phyloP scores from a whole-genome alignment of 2,888 invertebrate species.

The Chirona hameri region DNA sequence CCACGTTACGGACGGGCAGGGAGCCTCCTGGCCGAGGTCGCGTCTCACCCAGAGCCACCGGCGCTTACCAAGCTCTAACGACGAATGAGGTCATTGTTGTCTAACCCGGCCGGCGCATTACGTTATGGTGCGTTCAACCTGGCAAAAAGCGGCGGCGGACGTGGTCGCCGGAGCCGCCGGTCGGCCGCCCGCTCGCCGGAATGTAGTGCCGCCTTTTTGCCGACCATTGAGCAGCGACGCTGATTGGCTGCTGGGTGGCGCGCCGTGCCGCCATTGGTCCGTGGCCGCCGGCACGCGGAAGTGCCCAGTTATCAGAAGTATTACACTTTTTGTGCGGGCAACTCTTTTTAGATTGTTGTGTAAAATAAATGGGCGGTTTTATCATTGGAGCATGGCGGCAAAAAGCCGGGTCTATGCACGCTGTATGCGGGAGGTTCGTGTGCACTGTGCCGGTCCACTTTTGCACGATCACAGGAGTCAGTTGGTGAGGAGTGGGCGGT shows the following conservation, averaged over 20 bases:
- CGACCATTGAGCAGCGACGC: neutral
- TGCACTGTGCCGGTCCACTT: constrained; percentile 5
- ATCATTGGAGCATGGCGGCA: constrained; percentile 4
- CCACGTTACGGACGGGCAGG: too few species aligned
- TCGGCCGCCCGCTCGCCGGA: neutral
- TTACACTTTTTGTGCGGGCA: constrained; percentile 4
- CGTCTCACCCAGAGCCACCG: neutral
- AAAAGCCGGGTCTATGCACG: constrained; percentile 8
- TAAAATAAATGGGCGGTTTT: constrained; percentile 22
- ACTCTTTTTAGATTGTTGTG: constrained; percentile 26
- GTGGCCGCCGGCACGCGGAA: constrained; percentile 26
- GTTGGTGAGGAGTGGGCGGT: neutral
- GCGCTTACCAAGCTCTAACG: neutral
- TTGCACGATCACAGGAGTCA: constrained; percentile 12
- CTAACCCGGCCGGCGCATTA: constrained; percentile 12
- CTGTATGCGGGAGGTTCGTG: neutral
- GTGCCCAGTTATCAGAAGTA: constrained; percentile 22
- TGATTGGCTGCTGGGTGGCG: neutral
- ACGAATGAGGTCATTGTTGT: constrained; percentile 27
- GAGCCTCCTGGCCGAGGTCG: too few species aligned
- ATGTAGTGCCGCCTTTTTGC: neutral
- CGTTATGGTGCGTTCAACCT: constrained; percentile 27
- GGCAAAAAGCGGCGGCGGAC: neutral
- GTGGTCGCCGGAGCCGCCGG: neutral
- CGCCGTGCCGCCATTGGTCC: too few species aligned